A percentile compares a stretch with the other conserved stretches of the same genome.
Evolutionary conservation across 2,113 vertebrate species (phyloP).

Genomic region (Gila orcuttii): DNA sequence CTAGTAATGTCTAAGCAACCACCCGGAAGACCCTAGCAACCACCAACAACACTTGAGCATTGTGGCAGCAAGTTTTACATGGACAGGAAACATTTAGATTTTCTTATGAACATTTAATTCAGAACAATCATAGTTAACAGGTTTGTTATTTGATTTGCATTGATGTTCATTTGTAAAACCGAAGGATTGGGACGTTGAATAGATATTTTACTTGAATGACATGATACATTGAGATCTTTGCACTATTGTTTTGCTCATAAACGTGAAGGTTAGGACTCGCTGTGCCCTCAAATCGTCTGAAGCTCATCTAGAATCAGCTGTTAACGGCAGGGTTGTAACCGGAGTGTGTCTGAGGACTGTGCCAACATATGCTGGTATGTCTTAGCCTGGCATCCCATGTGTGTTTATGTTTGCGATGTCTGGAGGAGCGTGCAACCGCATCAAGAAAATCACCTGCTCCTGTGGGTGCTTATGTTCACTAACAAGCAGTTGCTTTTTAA

Average conservation of each 20-base stretch:
- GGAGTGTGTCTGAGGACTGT: conserved; percentile 11
- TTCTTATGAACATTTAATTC: neutral
- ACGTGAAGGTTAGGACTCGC: conserved; percentile 14
- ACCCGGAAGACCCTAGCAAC: neutral
- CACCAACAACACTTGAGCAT: neutral
- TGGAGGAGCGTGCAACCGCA: neutral
- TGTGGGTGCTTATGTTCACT: neutral
- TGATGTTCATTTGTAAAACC: neutral
- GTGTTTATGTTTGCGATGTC: conserved; percentile 45
- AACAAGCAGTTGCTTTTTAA: neutral
- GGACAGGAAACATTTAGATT: neutral
- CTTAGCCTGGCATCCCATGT: conserved; percentile 19
- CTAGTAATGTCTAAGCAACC: neutral
- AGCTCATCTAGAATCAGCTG: conserved; percentile 15
- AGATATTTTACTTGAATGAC: neutral
- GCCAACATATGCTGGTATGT: conserved; percentile 13
- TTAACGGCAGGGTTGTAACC: conserved; percentile 34
- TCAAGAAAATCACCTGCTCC: neutral
- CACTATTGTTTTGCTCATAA: neutral
- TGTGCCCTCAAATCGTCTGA: conserved; percentile 31
- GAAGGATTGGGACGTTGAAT: neutral
- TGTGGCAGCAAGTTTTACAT: neutral
- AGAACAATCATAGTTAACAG: neutral
- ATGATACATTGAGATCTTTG: conserved; percentile 11
- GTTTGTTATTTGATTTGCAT: neutral